Conservation (phyloP, 2,113 vertebrate species). For the Cariama cristata region DNA sequence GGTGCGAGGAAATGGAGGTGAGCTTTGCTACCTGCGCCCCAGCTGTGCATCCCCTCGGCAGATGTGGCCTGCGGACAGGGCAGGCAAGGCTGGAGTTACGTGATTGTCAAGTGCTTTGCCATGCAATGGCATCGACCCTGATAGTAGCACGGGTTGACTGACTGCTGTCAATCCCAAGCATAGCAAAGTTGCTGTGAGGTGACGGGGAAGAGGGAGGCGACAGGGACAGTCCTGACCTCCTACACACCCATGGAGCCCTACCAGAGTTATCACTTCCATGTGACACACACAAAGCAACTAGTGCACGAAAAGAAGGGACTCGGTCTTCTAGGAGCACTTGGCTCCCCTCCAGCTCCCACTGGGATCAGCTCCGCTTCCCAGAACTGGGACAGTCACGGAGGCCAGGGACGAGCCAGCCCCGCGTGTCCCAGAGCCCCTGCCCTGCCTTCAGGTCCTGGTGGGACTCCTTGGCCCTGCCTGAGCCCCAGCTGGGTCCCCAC, state of each 20-base stretch:
- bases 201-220: background rate
- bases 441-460: fast-evolving
- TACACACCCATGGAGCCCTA: background rate
- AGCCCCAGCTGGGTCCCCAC: background rate
- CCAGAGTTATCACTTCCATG: background rate
- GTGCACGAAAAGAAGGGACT: background rate
- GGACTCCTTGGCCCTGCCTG: background rate
- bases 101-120: background rate
- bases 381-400: background rate
- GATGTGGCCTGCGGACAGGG: background rate
- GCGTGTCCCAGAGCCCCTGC: background rate
- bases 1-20: background rate
- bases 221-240: background rate
- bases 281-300: background rate
- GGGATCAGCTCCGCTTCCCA: background rate
- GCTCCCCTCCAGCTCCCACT: background rate
- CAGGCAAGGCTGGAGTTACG: background rate
- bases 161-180: background rate
- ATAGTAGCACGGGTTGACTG: background rate
- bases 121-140: fast-evolving
- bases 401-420: background rate
- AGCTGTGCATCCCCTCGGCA: background rate
- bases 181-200: background rate
- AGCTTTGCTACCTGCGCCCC: background rate
- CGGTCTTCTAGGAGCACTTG: background rate